These are phyloP conservation scores for Synanceia verrucosa DNA, from an alignment of 2,797 vertebrate genomes.

Conservation along the genomic window DNA sequence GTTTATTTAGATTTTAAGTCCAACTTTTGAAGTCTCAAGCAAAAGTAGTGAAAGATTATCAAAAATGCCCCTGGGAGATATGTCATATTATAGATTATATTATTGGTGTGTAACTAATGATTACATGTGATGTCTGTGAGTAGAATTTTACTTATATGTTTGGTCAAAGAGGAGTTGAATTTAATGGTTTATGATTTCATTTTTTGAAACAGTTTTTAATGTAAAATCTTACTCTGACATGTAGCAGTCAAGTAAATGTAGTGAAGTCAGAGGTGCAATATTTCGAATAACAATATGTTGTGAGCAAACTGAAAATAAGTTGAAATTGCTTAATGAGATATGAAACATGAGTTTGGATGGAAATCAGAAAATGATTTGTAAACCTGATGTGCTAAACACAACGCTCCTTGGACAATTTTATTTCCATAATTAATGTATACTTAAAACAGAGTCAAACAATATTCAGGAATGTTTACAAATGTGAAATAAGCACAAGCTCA, in stretches of 20 bases:
- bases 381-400: slow-evolving; percentile 3
- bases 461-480: slow-evolving; percentile 68
- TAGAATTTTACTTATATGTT: neutral
- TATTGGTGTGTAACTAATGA: neutral
- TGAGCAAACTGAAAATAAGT: slow-evolving; percentile 11
- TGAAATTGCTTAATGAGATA: slow-evolving; percentile 6
- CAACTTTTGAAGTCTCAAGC: neutral
- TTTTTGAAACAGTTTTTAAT: neutral
- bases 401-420: slow-evolving; percentile 15
- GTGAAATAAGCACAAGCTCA: slow-evolving; percentile 22
- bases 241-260: neutral
- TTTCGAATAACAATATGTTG: no score
- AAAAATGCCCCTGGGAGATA: neutral
- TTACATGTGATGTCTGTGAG: no score
- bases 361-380: neutral
- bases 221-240: neutral
- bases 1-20: neutral
- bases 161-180: neutral
- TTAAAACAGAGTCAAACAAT: slow-evolving; percentile 37
- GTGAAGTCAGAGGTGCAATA: neutral
- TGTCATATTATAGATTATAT: neutral
- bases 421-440: slow-evolving; percentile 22
- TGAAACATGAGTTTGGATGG: slow-evolving; percentile 13
- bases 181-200: neutral
- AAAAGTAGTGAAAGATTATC: neutral